phyloP scores from a whole-genome alignment of 2,113 vertebrate species.

The Alces alces region DNA sequence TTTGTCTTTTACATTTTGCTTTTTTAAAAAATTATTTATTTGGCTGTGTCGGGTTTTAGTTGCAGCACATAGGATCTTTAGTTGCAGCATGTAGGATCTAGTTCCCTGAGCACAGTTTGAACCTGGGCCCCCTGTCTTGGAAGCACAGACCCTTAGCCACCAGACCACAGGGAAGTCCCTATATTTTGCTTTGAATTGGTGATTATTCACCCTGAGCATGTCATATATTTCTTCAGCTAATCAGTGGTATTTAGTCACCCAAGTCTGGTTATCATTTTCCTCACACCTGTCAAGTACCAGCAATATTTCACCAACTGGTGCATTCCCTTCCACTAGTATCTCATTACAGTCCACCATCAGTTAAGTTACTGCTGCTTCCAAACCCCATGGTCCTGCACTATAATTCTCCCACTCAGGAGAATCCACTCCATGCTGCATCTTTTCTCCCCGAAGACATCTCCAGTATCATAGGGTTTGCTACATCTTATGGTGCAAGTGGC shows the following conservation, averaged over 20 bases:
- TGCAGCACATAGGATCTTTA: not conserved
- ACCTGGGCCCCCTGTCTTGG: not conserved
- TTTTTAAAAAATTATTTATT: not conserved
- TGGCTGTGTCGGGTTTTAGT: not conserved
- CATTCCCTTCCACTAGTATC: not conserved
- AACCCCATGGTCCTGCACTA: not conserved
- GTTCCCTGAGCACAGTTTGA: not conserved
- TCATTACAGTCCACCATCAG: not conserved
- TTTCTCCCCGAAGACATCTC: not conserved
- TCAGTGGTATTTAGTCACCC: not conserved
- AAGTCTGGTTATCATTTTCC: conserved; percentile 25
- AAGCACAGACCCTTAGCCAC: not conserved
- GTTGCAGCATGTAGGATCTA: not conserved
- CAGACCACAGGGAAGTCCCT: not conserved
- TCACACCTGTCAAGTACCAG: not conserved
- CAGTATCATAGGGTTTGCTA: not conserved
- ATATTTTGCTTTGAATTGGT: conserved; percentile 10
- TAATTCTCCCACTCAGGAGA: not conserved
- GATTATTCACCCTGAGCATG: not conserved
- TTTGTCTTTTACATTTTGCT: not conserved
- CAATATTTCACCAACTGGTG: conserved; percentile 16
- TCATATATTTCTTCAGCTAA: conserved; percentile 30
- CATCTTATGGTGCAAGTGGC: not conserved
- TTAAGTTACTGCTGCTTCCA: not conserved
- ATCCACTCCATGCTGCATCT: not conserved